These are phyloP conservation scores for Archips crataeganus DNA, from an alignment of 2,888 invertebrate genomes.

Conservation along the genomic window DNA sequence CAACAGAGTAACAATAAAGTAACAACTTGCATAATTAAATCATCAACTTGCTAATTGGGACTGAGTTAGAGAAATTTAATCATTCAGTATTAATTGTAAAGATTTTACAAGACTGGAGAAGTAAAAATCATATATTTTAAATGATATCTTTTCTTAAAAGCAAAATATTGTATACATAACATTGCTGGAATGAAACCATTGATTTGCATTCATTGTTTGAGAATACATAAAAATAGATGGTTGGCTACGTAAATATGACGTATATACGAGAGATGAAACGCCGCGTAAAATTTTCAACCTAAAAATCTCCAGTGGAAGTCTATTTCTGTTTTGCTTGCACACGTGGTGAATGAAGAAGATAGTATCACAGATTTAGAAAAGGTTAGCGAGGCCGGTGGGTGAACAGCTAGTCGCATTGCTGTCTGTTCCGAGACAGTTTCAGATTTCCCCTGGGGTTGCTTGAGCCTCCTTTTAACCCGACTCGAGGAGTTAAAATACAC, in stretches of 20 bases:
- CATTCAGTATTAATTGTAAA: conserved; percentile 17
- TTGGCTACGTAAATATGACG: conserved; percentile 19
- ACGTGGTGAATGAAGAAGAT: conserved; percentile 13
- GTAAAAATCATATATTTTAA: neutral
- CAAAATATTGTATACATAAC: neutral
- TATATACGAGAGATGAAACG: conserved; percentile 11
- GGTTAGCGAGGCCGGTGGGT: conserved; percentile 4
- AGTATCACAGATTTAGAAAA: conserved; percentile 17
- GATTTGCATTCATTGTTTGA: conserved; percentile 15
- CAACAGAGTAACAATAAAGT: conserved; percentile 12
- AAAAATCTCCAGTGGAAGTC: neutral
- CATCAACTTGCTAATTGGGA: conserved; percentile 24
- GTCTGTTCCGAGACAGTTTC: conserved; percentile 35
- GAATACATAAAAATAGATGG: conserved; percentile 19
- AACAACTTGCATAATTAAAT: conserved; percentile 20
- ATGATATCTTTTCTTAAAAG: neutral
- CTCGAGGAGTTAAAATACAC: conserved; percentile 27
- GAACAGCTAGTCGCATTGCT: conserved; percentile 32
- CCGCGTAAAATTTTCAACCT: neutral
- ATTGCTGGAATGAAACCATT: neutral
- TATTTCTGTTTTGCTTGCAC: conserved; percentile 15
- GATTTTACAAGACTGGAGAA: neutral
- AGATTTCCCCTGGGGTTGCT: conserved; percentile 38
- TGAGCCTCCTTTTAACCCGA: conserved; percentile 32
- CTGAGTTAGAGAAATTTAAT: conserved; percentile 17